Evolutionary conservation across 2,797 vertebrate species (phyloP).

Genomic region (Psittacula echo): DNA sequence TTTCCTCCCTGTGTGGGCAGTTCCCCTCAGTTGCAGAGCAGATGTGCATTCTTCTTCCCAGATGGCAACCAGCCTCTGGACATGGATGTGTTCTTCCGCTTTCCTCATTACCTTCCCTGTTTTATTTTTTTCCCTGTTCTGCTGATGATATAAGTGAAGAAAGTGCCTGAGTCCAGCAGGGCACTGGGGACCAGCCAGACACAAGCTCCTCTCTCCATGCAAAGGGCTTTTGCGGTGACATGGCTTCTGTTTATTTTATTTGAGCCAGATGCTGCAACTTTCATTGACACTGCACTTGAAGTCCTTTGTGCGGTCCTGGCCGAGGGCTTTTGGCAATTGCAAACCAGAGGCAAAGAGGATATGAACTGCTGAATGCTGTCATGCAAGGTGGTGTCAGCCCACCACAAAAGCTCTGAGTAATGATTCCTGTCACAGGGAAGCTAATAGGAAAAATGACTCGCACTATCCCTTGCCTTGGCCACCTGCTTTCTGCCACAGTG

Average conservation of each 20-base stretch:
- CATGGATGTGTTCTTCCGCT: not conserved
- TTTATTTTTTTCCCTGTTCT: not conserved
- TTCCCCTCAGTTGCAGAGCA: not conserved
- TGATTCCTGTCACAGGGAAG: not conserved
- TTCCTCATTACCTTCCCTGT: not conserved
- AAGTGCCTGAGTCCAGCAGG: not conserved
- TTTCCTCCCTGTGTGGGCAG: fast-evolving
- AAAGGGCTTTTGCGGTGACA: not conserved
- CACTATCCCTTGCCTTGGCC: not conserved
- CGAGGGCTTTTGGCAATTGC: not conserved
- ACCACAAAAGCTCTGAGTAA: not conserved
- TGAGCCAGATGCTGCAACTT: not conserved
- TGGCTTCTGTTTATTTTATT: not conserved
- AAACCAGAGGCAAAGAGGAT: not conserved
- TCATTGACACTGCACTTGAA: not conserved
- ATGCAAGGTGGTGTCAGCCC: not conserved
- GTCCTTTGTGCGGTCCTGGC: not conserved
- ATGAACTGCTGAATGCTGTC: not conserved
- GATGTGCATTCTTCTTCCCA: not conserved
- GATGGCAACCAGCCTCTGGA: not conserved
- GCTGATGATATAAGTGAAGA: not conserved
- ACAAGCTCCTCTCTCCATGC: not conserved
- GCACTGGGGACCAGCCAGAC: not conserved
- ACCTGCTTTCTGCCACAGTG: not conserved
- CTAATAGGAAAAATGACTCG: not conserved